Evolutionary conservation across 2,797 vertebrate genomes (phyloP).

Genomic region (Cygnus olor): DNA sequence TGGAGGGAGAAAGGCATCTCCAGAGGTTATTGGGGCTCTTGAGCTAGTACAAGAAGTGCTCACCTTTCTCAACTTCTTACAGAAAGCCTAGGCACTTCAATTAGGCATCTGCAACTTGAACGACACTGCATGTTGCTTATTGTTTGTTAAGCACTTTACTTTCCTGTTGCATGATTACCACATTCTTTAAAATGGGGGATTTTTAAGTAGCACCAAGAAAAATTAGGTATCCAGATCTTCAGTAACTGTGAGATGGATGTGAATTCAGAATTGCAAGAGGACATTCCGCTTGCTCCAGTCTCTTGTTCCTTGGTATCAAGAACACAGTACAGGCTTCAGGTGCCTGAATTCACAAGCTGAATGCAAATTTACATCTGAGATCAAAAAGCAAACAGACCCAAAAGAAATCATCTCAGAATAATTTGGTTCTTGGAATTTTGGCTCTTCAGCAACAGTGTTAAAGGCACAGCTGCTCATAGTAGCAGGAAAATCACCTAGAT

Average conservation of each 20-base stretch:
- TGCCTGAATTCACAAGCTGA: background rate
- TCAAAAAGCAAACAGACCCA: background rate
- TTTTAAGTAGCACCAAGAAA: background rate
- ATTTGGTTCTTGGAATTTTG: background rate
- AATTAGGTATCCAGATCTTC: background rate
- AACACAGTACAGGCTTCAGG: background rate
- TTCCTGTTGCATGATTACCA: background rate
- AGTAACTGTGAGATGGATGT: background rate
- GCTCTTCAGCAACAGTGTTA: background rate
- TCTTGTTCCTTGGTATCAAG: background rate
- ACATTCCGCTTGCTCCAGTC: background rate
- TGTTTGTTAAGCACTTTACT: background rate
- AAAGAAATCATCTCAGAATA: background rate
- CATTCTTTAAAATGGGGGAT: background rate
- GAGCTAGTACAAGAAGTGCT: background rate
- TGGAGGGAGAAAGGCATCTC: background rate
- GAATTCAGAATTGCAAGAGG: background rate
- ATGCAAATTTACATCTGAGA: background rate
- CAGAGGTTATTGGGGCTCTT: background rate
- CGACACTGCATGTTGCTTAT: background rate
- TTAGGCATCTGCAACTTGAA: background rate
- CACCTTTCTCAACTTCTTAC: background rate
- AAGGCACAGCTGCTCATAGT: background rate
- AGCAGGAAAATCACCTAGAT: background rate
- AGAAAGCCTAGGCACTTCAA: background rate